A percentile compares a stretch with the other conserved stretches of the same genome.
Evolutionary conservation across 2,113 vertebrate species (phyloP).

Genomic region (Pelodiscus sinensis): DNA sequence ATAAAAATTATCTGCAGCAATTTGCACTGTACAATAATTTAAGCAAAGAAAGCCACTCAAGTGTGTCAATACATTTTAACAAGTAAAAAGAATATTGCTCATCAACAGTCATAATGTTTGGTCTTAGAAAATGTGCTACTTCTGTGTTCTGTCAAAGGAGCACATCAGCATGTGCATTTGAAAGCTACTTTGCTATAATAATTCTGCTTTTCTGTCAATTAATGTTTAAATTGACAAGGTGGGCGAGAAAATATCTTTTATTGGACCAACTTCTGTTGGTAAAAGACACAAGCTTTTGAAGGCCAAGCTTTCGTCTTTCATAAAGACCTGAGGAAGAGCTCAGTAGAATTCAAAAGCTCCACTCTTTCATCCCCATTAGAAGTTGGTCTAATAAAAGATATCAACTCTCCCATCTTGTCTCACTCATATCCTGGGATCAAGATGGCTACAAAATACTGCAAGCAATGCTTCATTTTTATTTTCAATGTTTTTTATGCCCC

Average conservation of each 20-base stretch:
- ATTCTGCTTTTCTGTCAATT: neutral
- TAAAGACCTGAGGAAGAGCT: neutral
- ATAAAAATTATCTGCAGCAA: neutral
- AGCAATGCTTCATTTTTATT: neutral
- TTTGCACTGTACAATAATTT: neutral
- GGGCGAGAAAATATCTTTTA: neutral
- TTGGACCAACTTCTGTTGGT: neutral
- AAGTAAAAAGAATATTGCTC: neutral
- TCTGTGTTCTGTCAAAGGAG: neutral
- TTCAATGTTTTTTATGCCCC: neutral
- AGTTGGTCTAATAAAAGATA: neutral
- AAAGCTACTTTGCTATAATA: neutral
- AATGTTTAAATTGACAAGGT: neutral
- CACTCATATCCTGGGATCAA: neutral
- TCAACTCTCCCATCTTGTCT: neutral
- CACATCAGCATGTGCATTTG: neutral
- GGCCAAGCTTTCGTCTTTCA: neutral
- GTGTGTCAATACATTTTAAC: neutral
- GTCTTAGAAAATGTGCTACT: neutral
- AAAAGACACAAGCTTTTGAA: neutral
- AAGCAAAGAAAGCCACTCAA: neutral
- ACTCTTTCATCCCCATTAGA: neutral
- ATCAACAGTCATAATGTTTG: rapidly evolving
- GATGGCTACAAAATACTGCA: neutral
- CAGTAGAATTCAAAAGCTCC: neutral